phyloP scores from a whole-genome alignment of 2,888 invertebrate species.

The Augiades crinisus region DNA sequence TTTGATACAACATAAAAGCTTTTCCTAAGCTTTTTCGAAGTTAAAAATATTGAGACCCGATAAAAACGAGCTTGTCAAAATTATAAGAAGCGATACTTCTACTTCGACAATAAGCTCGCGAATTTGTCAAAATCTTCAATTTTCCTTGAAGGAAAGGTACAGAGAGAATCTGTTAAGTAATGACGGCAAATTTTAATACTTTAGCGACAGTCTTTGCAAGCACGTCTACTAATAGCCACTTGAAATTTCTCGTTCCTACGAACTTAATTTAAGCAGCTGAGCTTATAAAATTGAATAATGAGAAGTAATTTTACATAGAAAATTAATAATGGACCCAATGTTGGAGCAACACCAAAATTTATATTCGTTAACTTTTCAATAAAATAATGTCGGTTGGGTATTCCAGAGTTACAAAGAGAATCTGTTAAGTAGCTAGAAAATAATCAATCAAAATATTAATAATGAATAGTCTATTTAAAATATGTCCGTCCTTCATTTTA shows the following conservation, averaged over 20 bases:
- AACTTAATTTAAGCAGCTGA: conserved; percentile 2
- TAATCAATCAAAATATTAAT: no score
- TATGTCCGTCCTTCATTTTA: no score
- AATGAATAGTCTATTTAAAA: no score
- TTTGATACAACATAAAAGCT: no score
- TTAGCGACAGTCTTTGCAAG: conserved; percentile 3
- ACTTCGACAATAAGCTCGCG: no score
- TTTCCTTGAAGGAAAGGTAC: background rate
- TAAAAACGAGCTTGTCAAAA: no score
- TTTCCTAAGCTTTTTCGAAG: no score
- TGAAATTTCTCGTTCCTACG: conserved; percentile 1
- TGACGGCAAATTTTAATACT: background rate
- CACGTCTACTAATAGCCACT: conserved; percentile 7
- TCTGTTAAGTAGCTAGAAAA: no score
- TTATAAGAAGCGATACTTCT: no score
- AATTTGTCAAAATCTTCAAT: background rate
- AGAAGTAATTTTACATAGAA: background rate
- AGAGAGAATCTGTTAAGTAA: background rate
- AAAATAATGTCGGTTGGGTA: no score
- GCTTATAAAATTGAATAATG: conserved; percentile 10
- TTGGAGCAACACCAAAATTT: conserved; percentile 1
- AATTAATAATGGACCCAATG: conserved; percentile 8
- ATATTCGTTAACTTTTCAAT: background rate
- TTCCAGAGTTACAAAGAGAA: no score
- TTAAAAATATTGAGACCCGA: no score